Evolutionary conservation across 2,888 invertebrate species (phyloP), one percentile per base, ranked within the genome.

Genomic region (Plebejus anna): DNA sequence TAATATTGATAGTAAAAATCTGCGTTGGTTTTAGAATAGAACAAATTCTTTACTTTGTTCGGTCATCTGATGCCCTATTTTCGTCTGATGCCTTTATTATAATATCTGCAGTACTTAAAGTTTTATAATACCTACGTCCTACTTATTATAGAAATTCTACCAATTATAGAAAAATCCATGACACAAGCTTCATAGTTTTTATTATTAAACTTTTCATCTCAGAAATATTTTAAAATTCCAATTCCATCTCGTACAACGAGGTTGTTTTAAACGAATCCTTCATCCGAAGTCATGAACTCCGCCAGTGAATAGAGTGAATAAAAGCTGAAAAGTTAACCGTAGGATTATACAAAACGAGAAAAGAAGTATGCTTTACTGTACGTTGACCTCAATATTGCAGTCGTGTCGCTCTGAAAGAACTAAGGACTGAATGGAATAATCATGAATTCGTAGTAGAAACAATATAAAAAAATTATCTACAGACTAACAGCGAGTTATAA

Each of bases 241-340:
- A 47, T 51, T 61, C 16, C 36, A 75, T n/a, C 75, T 59, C 42
- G 42, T 28, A 28, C 13, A 22, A 51, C 51, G 47, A 51, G 51
- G 73, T 51, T 73, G 47, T 28, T 47, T 55, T 73, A 51, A 73
- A 73, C 55, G 55, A 73, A 73, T 55, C 13, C 28, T 28, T 28
- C 32, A 73, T 73, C 55, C 16, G 7, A 51, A 72, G 73, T 73
- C 73, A 32, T 55, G 73, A 51, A 51, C 72, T 72, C 51, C 32
- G 32, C 51, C 72, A 72, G 72, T 73, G 73, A 73, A 73, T 73
- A 51, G 73, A 32, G 73, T 51, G 55, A 55, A 73, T 73, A 73
- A 73, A 73, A 73, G 73, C 73, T 73, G 73, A 73, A 51, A 51
- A 51, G 55, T 73, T 55, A 73, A 73, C 73, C 73, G 73, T 55